A percentile compares a stretch with the other conserved stretches of the same genome.
These are phyloP conservation scores for Adelphocoris suturalis DNA, from an alignment of 2,888 invertebrate genomes.

Conservation along the genomic window DNA sequence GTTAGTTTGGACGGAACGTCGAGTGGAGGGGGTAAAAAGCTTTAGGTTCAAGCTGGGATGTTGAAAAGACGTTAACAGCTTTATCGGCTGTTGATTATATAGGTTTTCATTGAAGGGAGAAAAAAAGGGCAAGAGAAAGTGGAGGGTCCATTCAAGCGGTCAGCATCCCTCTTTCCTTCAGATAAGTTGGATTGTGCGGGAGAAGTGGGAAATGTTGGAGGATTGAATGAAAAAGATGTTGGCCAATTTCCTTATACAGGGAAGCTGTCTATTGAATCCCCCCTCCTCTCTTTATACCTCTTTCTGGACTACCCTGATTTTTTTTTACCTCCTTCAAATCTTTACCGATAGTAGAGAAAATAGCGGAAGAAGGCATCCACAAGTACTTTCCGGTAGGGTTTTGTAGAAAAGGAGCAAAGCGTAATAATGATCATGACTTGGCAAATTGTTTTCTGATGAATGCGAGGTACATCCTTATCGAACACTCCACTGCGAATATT, in stretches of 20 bases:
- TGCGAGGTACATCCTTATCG: too few species aligned
- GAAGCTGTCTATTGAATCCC: conserved; percentile 54
- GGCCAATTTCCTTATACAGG: conserved; percentile 66
- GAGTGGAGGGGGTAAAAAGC: background rate
- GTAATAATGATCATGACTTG: conserved; percentile 12
- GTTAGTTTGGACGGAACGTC: background rate
- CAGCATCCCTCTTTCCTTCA: conserved; percentile 56
- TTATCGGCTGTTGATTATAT: conserved; percentile 68
- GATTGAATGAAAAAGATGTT: conserved; percentile 63
- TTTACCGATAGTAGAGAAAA: background rate
- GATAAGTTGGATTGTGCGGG: conserved; percentile 66
- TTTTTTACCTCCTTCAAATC: background rate
- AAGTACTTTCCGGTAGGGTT: background rate
- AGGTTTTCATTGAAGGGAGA: conserved; percentile 64
- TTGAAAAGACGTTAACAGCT: conserved; percentile 66
- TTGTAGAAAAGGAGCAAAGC: background rate
- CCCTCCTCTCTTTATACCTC: background rate
- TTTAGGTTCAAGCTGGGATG: conserved; percentile 21
- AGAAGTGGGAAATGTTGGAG: conserved; percentile 51
- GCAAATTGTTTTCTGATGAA: background rate
- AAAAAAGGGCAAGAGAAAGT: conserved; percentile 44
- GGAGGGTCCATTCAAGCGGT: conserved; percentile 64
- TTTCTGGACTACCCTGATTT: background rate
- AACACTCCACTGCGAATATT: too few species aligned
- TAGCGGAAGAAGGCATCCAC: background rate